These are phyloP conservation scores for Muschampia plurimacula DNA, from an alignment of 2,888 invertebrate species.

Conservation along the genomic window DNA sequence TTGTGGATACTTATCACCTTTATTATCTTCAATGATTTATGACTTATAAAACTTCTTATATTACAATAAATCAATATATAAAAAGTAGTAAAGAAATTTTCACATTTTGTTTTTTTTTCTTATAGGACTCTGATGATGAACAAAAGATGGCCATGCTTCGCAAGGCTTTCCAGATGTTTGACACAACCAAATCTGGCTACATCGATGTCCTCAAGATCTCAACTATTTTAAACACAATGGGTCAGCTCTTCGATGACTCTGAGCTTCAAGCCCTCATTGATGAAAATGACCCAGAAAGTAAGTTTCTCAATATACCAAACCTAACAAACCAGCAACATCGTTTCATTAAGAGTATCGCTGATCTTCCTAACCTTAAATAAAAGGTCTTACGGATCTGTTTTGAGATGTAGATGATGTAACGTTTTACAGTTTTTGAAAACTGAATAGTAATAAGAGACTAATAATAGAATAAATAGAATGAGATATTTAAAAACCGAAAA, in stretches of 20 bases:
- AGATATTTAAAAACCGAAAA: too few relatives aligned
- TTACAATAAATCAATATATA: neutral
- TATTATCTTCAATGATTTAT: neutral
- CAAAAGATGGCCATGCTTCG: constrained; percentile 96
- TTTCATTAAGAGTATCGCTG: too few relatives aligned
- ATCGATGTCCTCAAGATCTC: constrained; percentile 96
- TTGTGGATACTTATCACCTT: neutral
- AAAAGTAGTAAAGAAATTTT: neutral
- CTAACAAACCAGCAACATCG: neutral
- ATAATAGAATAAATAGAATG: too few relatives aligned
- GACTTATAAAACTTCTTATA: neutral
- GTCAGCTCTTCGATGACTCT: constrained; percentile 96
- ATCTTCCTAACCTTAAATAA: too few relatives aligned
- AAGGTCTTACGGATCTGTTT: neutral
- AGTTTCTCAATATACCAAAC: constrained; percentile 20
- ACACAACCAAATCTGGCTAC: constrained; percentile 96
- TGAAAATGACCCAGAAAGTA: constrained; percentile 96
- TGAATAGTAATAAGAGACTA: too few relatives aligned
- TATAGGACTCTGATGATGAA: constrained; percentile 88
- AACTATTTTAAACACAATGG: constrained; percentile 97
- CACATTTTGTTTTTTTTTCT: neutral
- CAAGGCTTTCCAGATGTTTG: constrained; percentile 98
- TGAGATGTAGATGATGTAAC: too few relatives aligned
- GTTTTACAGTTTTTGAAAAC: too few relatives aligned
- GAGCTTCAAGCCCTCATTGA: constrained; percentile 95